These are phyloP conservation scores for Otolemur garnettii DNA, from an alignment of 2,113 vertebrate genomes.

Conservation along the genomic window DNA sequence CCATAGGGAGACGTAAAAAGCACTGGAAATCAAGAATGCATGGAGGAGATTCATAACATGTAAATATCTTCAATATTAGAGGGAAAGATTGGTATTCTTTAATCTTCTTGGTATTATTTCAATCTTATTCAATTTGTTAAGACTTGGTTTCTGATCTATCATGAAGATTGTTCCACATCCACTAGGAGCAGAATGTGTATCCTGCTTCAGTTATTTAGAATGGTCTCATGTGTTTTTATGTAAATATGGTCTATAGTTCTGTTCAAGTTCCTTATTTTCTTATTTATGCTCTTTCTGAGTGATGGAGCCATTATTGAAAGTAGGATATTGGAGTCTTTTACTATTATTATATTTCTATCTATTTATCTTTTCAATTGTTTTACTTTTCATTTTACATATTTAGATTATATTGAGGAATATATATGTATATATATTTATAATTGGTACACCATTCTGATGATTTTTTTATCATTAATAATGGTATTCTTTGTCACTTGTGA, in stretches of 20 bases:
- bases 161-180: background rate
- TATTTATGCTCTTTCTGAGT: background rate
- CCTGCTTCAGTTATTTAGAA: background rate
- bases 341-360: background rate
- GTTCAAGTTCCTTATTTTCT: background rate
- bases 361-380: background rate
- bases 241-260: background rate
- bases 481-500: background rate
- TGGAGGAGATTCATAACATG: too few species aligned
- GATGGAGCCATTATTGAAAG: background rate
- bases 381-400: background rate
- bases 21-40: too few species aligned
- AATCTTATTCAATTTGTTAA: background rate
- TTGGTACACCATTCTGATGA: background rate
- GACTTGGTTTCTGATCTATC: background rate
- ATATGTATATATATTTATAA: background rate
- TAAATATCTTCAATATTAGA: background rate
- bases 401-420: background rate
- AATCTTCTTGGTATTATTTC: background rate
- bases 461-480: background rate
- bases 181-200: background rate
- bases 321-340: background rate
- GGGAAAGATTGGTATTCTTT: background rate
- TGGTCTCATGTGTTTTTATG: background rate
- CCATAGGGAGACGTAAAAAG: too few species aligned